Evolutionary conservation across 2,797 vertebrate species (phyloP).

Genomic region (Buphagus erythrorhynchus): DNA sequence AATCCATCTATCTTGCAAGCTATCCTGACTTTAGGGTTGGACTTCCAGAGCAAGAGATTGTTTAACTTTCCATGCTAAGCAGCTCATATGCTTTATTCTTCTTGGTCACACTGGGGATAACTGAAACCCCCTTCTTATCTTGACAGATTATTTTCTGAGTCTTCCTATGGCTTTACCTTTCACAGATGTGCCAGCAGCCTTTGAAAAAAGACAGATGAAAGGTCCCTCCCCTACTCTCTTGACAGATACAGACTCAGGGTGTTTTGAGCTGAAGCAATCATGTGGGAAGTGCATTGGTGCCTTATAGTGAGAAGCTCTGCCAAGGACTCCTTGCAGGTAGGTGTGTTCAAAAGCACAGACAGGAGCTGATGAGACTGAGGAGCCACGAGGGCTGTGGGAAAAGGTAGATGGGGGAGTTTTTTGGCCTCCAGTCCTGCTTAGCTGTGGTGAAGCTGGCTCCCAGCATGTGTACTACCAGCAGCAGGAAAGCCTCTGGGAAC

Average conservation of each 20-base stretch:
- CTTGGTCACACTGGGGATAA: background rate
- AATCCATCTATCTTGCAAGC: background rate
- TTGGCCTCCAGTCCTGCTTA: background rate
- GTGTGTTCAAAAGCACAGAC: background rate
- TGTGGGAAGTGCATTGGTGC: background rate
- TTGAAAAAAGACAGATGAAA: background rate
- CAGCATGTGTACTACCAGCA: accelerated
- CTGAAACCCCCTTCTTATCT: background rate
- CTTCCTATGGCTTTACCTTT: background rate
- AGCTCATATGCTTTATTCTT: background rate
- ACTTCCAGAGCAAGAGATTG: background rate
- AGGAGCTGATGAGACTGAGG: background rate
- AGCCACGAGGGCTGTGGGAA: background rate
- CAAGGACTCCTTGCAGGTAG: background rate
- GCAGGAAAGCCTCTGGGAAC: background rate
- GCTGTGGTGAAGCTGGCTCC: background rate
- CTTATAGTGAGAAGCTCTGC: background rate
- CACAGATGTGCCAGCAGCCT: background rate
- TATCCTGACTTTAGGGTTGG: background rate
- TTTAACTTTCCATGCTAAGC: background rate
- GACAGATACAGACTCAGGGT: background rate
- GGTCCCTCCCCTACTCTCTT: background rate
- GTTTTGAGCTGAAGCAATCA: background rate
- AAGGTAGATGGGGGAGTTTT: background rate
- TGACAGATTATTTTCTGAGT: background rate